Percentiles rank a stretch among this genome's conserved stretches.
Conservation (phyloP, 2,888 invertebrate species). For the Epinotia ramella region DNA sequence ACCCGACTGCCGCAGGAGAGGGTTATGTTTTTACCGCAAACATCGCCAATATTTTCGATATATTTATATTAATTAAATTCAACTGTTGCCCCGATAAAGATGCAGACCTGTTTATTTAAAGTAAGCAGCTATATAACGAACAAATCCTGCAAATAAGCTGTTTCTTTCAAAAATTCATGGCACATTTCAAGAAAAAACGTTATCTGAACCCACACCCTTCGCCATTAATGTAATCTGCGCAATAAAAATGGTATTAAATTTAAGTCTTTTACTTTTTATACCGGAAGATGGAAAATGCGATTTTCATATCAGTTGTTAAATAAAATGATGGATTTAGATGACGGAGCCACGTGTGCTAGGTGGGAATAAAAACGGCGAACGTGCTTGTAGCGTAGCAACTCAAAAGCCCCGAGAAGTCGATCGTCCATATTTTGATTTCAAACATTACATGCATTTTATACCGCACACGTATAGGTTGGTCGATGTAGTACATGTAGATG, state of each 20-base stretch:
- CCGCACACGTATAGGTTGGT: not conserved
- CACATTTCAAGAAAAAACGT: conserved; percentile 43
- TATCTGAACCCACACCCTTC: conserved; percentile 55
- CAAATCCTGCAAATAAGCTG: conserved; percentile 30
- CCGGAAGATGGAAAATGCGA: conserved; percentile 76
- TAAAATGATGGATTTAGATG: conserved; percentile 76
- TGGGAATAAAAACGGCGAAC: conserved; percentile 45
- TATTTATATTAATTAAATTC: not conserved
- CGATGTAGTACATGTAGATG: too few relatives aligned
- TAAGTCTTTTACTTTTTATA: conserved; percentile 77
- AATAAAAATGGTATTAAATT: conserved; percentile 82
- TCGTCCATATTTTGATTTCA: not conserved
- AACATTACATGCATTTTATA: not conserved
- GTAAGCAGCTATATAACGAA: not conserved
- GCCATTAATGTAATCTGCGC: conserved; percentile 79
- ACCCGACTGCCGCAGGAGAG: too few relatives aligned
- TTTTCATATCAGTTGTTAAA: conserved; percentile 82
- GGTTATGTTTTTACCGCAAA: too few relatives aligned
- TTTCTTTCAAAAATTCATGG: conserved; percentile 48
- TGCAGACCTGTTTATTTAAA: not conserved
- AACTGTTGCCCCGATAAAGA: not conserved
- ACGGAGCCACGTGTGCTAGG: conserved; percentile 61
- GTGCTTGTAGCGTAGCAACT: conserved; percentile 6
- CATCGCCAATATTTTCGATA: not conserved
- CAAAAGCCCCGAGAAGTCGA: not conserved